Percentiles rank a stretch among this genome's conserved stretches.
Conservation (phyloP, 92 coral and sea anemone genomes). For the Desmophyllum pertusum region DNA sequence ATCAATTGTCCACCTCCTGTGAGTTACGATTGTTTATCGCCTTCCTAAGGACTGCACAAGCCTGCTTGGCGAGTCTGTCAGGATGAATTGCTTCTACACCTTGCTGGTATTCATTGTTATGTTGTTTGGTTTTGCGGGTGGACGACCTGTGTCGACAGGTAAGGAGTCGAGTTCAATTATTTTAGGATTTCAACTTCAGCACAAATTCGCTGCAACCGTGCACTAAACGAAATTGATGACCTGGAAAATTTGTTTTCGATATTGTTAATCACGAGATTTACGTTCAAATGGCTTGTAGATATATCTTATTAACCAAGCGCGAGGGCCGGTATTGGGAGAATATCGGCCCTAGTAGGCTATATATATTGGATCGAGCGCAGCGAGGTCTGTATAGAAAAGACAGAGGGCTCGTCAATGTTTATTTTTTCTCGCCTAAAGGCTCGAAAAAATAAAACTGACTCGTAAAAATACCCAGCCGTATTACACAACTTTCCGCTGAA, state of each 20-base stretch:
- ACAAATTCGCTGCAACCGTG: background rate
- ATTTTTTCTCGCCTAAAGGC: too few relatives aligned
- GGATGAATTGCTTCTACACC: slow-evolving; percentile 20
- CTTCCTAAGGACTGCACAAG: background rate
- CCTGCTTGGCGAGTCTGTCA: background rate
- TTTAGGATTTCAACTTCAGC: background rate
- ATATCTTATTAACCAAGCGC: too few relatives aligned
- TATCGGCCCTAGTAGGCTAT: too few relatives aligned
- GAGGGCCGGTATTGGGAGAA: too few relatives aligned
- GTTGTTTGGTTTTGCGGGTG: slow-evolving; percentile 56
- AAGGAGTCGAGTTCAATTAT: background rate
- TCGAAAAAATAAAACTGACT: too few relatives aligned
- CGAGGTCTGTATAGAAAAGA: too few relatives aligned
- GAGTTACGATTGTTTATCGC: background rate
- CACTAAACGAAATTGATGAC: background rate
- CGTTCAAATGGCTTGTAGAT: background rate
- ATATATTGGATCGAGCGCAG: too few relatives aligned
- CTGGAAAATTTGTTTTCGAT: background rate
- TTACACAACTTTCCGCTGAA: too few relatives aligned
- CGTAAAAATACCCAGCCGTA: too few relatives aligned
- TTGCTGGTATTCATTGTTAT: slow-evolving; percentile 3
- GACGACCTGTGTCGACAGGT: slow-evolving; percentile 62
- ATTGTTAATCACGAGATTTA: background rate
- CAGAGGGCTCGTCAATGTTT: too few relatives aligned
- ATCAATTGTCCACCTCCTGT: background rate